Conservation (phyloP, 2,113 vertebrate genomes). For the Sceloporus undulatus region DNA sequence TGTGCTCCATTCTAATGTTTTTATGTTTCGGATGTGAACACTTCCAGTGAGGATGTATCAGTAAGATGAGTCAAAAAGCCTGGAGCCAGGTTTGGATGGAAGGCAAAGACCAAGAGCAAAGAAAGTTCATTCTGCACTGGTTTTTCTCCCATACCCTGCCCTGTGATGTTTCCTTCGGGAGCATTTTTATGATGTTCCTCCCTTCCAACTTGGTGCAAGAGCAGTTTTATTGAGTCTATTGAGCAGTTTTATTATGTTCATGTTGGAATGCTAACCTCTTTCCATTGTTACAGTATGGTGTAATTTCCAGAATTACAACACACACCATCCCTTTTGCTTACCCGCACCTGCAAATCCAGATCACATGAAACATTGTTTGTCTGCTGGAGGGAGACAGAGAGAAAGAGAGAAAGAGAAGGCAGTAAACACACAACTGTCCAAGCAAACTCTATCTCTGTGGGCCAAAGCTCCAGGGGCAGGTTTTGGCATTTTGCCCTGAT, state of each 20-base stretch:
- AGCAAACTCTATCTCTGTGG: background rate
- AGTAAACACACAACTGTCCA: too few relatives aligned
- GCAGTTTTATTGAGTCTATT: background rate
- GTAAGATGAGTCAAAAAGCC: too few relatives aligned
- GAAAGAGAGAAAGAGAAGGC: background rate
- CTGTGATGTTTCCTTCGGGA: background rate
- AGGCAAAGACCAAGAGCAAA: background rate
- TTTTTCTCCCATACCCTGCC: background rate
- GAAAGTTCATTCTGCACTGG: background rate
- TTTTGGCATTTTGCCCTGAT: background rate
- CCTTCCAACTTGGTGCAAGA: background rate
- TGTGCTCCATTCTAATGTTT: too few relatives aligned
- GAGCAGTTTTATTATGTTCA: background rate
- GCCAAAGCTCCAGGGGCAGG: background rate
- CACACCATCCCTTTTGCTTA: rapidly evolving
- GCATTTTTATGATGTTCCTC: rapidly evolving
- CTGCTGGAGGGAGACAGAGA: background rate
- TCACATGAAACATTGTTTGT: background rate
- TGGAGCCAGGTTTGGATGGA: background rate
- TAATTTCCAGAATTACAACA: conserved; percentile 23
- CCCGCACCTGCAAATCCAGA: background rate
- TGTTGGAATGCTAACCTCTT: rapidly evolving
- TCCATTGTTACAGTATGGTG: background rate
- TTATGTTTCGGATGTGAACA: too few relatives aligned
- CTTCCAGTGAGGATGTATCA: too few relatives aligned